Percentiles rank a stretch among this genome's conserved stretches.
These are phyloP conservation scores for Otolemur crassicaudatus DNA, from an alignment of 2,797 vertebrate genomes.

Conservation along the genomic window DNA sequence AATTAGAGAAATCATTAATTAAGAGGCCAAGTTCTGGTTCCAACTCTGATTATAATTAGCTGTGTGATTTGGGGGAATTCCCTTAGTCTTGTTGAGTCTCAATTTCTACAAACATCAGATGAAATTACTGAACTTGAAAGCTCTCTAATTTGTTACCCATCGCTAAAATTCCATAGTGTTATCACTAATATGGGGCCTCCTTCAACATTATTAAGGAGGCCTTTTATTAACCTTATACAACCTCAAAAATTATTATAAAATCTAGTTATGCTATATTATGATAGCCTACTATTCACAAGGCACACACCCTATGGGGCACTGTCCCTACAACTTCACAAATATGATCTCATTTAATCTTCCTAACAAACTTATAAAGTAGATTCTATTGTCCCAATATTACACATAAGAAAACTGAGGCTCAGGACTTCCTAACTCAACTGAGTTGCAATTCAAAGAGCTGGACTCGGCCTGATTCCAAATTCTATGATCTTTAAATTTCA, in stretches of 20 bases:
- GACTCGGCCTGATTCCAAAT: background rate
- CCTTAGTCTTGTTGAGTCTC: conserved; percentile 24
- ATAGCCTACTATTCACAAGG: background rate
- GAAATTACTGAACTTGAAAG: conserved; percentile 54
- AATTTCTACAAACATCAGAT: background rate
- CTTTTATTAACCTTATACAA: conserved; percentile 14
- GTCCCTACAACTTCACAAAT: background rate
- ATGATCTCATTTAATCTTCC: background rate
- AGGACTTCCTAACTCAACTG: background rate
- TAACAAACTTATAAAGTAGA: background rate
- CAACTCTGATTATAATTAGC: conserved; percentile 57
- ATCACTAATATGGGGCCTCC: background rate
- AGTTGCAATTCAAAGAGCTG: background rate
- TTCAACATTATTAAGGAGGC: conserved; percentile 2
- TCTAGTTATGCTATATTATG: background rate
- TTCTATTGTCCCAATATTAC: background rate
- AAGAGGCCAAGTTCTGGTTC: conserved; percentile 35
- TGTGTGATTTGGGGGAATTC: background rate
- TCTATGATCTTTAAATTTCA: conserved; percentile 1
- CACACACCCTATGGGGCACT: background rate
- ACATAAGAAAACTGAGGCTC: conserved; percentile 3
- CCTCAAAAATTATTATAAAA: background rate
- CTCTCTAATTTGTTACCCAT: conserved; percentile 6
- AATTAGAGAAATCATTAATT: conserved; percentile 56
- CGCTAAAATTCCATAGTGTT: conserved; percentile 7